phyloP scores from a whole-genome alignment of 2,113 vertebrate genomes.

The Loxodonta africana region DNA sequence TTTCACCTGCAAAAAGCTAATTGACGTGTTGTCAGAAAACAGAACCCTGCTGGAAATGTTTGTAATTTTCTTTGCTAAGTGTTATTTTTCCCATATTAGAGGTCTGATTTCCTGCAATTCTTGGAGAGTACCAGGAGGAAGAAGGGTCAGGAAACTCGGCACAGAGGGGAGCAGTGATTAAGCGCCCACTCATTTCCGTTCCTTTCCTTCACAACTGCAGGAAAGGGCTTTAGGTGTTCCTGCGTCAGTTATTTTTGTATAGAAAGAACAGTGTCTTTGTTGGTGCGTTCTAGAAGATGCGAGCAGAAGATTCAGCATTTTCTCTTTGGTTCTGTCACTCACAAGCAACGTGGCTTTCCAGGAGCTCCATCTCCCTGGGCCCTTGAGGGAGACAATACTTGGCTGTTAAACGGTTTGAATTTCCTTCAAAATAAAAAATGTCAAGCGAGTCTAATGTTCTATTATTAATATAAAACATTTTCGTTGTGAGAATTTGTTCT shows the following conservation, averaged over 20 bases:
- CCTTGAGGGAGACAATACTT: constrained; percentile 10
- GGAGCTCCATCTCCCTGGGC: background rate
- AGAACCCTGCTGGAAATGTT: constrained; percentile 72
- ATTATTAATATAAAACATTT: constrained; percentile 36
- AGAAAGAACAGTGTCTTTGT: constrained; percentile 33
- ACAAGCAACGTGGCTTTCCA: background rate
- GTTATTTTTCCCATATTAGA: constrained; percentile 76
- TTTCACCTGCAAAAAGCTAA: background rate
- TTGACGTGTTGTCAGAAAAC: constrained; percentile 72
- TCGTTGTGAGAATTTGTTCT: background rate
- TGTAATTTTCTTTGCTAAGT: constrained; percentile 75
- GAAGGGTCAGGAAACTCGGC: constrained; percentile 70
- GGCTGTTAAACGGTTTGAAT: constrained; percentile 47
- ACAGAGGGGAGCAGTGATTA: constrained; percentile 68
- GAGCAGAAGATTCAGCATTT: constrained; percentile 17
- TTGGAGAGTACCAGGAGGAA: constrained; percentile 82
- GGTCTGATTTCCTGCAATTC: constrained; percentile 84
- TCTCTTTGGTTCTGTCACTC: background rate
- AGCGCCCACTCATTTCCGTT: constrained; percentile 65
- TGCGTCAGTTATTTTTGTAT: background rate
- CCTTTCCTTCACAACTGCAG: constrained; percentile 30
- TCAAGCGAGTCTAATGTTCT: background rate
- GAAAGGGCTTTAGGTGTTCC: background rate
- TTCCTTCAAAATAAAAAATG: constrained; percentile 70
- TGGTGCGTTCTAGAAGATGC: background rate